A percentile compares a stretch with the other conserved stretches of the same genome.
These are phyloP conservation scores for Papilio dardanus DNA, from an alignment of 1,140 invertebrate genomes.

Conservation along the genomic window DNA sequence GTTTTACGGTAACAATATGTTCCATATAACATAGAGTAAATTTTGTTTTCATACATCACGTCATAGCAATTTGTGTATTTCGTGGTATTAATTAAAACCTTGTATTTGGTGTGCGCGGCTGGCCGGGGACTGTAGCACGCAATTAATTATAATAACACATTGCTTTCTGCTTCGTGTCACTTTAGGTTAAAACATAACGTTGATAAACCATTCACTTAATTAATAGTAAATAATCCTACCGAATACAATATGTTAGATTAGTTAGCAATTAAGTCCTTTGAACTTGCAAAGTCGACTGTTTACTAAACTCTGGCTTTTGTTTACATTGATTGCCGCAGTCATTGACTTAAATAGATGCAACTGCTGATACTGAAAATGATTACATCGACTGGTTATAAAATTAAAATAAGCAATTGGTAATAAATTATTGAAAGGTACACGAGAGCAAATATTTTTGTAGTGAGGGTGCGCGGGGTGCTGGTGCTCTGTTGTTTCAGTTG, in stretches of 20 bases:
- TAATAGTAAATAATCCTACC: slow-evolving; percentile 11
- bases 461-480: background rate
- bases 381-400: background rate
- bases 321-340: background rate
- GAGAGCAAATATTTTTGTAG: slow-evolving; percentile 7
- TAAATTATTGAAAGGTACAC: slow-evolving; percentile 6
- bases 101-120: slow-evolving; percentile 5
- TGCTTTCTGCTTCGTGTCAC: slow-evolving; percentile 12
- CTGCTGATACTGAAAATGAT: background rate
- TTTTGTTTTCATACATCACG: background rate
- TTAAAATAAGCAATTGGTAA: background rate
- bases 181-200: slow-evolving; percentile 19
- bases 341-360: background rate
- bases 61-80: slow-evolving; percentile 12
- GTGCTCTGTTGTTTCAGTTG: slow-evolving; percentile 16
- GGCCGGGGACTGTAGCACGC: background rate
- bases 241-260: background rate
- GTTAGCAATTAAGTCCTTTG: background rate
- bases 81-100: slow-evolving; percentile 16
- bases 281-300: background rate
- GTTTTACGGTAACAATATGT: background rate
- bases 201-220: background rate
- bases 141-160: slow-evolving; percentile 23
- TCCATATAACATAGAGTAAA: too few relatives aligned
- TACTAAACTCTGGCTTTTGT: background rate